Conservation (phyloP, 2,888 invertebrate genomes). For the Oligia fasciuncula region DNA sequence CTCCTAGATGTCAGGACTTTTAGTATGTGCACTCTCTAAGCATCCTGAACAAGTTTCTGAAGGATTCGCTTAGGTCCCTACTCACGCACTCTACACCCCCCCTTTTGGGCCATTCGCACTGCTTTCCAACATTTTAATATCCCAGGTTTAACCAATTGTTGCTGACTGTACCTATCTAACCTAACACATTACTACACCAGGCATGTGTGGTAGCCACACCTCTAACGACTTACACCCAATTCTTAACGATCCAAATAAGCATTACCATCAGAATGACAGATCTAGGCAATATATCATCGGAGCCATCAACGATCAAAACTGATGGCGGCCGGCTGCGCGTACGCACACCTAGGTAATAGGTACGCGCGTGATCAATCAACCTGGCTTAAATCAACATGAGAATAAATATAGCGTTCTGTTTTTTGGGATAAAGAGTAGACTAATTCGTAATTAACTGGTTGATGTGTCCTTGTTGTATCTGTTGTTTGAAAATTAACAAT, state of each 20-base stretch:
- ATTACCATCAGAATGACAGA: slow-evolving; percentile 65
- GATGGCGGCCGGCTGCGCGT: slow-evolving; percentile 56
- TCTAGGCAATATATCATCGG: slow-evolving; percentile 61
- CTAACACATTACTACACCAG: neutral
- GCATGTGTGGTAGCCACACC: neutral
- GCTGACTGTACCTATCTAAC: neutral
- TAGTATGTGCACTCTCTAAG: neutral
- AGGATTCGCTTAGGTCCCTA: neutral
- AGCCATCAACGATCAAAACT: slow-evolving; percentile 54
- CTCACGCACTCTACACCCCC: neutral
- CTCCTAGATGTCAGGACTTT: neutral
- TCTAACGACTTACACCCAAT: slow-evolving; percentile 50
- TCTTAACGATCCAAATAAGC: slow-evolving; percentile 56
- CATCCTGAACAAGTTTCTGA: neutral
- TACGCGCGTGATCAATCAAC: slow-evolving; percentile 58
- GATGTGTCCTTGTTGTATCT: neutral
- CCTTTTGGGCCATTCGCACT: neutral
- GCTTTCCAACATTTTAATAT: neutral
- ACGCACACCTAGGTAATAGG: slow-evolving; percentile 43
- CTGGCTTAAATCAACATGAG: slow-evolving; percentile 53
- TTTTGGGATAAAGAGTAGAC: slow-evolving; percentile 15
- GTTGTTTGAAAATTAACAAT: neutral
- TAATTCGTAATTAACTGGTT: slow-evolving; percentile 13
- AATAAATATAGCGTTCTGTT: slow-evolving; percentile 24
- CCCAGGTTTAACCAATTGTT: neutral